phyloP scores from a whole-genome alignment of 2,797 vertebrate genomes.

The Sebastes steindachneri region DNA sequence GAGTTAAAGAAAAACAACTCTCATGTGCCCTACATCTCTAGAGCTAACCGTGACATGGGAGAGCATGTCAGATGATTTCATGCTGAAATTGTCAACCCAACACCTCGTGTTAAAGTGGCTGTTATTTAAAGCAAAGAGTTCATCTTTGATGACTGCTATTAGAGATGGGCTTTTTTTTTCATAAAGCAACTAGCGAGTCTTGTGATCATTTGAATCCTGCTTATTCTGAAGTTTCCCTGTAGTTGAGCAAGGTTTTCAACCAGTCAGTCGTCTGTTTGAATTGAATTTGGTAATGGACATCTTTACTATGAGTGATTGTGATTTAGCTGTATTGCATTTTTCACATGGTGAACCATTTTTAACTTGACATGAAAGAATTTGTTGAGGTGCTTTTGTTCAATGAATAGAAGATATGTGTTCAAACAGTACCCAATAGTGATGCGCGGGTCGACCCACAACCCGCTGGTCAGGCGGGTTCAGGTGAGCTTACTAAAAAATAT shows the following conservation, averaged over 20 bases:
- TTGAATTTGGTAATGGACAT: neutral
- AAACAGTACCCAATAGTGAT: neutral
- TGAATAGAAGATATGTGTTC: neutral
- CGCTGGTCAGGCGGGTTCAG: too few species aligned
- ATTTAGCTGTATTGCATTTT: neutral
- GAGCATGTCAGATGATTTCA: constrained; percentile 27
- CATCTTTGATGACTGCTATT: neutral
- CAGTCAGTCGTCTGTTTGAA: neutral
- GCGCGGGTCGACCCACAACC: too few species aligned
- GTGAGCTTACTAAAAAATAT: too few species aligned
- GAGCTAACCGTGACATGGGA: neutral
- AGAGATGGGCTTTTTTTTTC: neutral
- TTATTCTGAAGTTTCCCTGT: neutral
- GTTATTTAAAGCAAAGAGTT: neutral
- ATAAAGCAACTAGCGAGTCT: neutral
- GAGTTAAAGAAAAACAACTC: neutral
- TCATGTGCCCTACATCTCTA: neutral
- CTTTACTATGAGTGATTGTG: neutral
- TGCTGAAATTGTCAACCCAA: neutral
- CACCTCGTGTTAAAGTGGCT: neutral
- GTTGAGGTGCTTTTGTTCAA: neutral
- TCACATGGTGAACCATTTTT: neutral
- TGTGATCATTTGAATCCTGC: neutral
- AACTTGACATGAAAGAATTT: neutral
- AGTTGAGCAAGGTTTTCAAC: neutral